Evolutionary conservation across 2,888 invertebrate genomes (phyloP).

Genomic region (Phoenoteleia sp.): DNA sequence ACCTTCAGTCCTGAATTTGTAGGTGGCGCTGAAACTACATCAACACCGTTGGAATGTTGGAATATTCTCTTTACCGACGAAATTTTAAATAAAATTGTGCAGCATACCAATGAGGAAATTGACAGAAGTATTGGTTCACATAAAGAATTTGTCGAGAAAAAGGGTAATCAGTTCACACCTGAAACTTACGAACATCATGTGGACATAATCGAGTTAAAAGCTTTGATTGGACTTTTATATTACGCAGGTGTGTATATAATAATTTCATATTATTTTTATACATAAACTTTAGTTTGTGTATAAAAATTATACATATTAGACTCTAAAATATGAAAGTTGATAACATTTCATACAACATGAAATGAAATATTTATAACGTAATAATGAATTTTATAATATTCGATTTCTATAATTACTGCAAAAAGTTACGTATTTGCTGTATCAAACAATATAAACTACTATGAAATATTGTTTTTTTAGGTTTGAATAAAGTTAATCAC

Average conservation of each 20-base stretch:
- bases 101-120: conserved; percentile 57
- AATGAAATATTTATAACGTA: too few relatives aligned
- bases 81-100: conserved; percentile 57
- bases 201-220: conserved; percentile 32
- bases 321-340: too few relatives aligned
- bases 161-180: not conserved
- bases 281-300: too few relatives aligned
- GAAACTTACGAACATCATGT: conserved; percentile 3
- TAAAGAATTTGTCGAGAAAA: not conserved
- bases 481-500: too few relatives aligned
- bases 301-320: too few relatives aligned
- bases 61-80: conserved; percentile 39
- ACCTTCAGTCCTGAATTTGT: conserved; percentile 2
- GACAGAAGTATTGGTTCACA: not conserved
- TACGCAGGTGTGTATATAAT: conserved; percentile 15
- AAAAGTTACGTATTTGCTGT: too few relatives aligned
- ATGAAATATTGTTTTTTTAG: too few relatives aligned
- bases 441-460: too few relatives aligned
- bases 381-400: too few relatives aligned
- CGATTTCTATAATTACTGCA: too few relatives aligned
- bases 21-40: conserved; percentile 35
- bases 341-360: too few relatives aligned
- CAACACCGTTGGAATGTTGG: conserved; percentile 46
- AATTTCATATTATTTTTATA: too few relatives aligned
- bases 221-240: conserved; percentile 19